These are phyloP conservation scores for Plecturocebus donacophilus DNA, from an alignment of 2,113 vertebrate species.

Conservation along the genomic window DNA sequence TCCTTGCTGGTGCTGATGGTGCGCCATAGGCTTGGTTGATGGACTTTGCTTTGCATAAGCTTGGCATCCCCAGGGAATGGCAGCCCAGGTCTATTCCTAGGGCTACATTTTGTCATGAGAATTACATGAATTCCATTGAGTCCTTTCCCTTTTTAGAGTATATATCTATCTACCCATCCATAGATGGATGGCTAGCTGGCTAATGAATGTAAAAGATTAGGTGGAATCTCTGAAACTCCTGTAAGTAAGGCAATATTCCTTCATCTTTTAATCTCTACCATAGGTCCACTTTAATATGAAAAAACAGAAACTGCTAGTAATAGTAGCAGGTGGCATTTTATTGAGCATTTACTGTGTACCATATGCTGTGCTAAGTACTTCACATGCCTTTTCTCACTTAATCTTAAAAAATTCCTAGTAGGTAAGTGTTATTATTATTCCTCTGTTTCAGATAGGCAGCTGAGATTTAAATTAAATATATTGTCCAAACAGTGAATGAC, in stretches of 20 bases:
- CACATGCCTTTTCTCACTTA: not conserved
- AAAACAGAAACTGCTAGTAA: not conserved
- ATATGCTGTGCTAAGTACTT: not conserved
- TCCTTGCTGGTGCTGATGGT: not conserved
- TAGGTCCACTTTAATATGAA: not conserved
- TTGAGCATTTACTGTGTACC: not conserved
- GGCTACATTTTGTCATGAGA: not conserved
- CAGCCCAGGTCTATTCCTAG: not conserved
- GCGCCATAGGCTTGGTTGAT: fast-evolving
- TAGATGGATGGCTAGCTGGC: not conserved
- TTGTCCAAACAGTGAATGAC: not conserved
- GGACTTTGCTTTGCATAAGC: not conserved
- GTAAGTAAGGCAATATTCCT: not conserved
- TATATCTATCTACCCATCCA: not conserved
- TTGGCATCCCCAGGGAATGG: not conserved
- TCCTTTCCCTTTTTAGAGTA: not conserved
- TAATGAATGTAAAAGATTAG: not conserved
- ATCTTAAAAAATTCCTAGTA: constrained; percentile 1
- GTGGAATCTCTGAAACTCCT: not conserved
- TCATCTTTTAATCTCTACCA: not conserved
- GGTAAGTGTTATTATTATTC: not conserved
- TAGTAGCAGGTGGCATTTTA: not conserved
- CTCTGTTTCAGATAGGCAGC: not conserved
- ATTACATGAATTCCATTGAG: not conserved
- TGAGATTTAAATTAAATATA: not conserved